phyloP scores from a whole-genome alignment of 64 coral and sea anemone species.

The Stichodactyla helianthus region DNA sequence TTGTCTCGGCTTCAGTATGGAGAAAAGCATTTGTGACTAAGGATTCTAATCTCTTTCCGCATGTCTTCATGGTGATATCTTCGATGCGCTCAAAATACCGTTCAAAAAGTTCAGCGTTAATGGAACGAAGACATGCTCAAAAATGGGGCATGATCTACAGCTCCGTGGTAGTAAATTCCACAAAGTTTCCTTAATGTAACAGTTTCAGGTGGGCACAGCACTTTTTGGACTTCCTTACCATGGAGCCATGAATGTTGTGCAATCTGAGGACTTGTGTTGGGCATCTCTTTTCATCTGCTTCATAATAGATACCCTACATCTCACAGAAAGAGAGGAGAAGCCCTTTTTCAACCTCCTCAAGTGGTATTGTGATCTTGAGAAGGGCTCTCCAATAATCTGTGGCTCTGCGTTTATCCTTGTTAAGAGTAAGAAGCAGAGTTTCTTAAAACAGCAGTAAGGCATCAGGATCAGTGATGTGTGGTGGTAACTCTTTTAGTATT shows the following conservation, averaged over 20 bases:
- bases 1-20: no score
- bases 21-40: no score
- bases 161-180: slow-evolving; percentile 48
- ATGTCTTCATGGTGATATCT: no score
- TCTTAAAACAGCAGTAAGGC: slow-evolving; percentile 25
- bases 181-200: slow-evolving; percentile 49
- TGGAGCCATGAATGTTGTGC: slow-evolving; percentile 59
- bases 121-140: no score
- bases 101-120: no score
- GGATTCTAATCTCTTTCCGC: no score
- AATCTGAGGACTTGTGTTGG: slow-evolving; percentile 17
- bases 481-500: slow-evolving; percentile 19
- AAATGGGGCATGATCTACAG: background rate
- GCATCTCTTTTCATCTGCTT: slow-evolving; percentile 4
- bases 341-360: background rate
- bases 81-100: no score
- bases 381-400: slow-evolving; percentile 18
- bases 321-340: background rate
- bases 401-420: slow-evolving; percentile 27
- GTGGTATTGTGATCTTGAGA: background rate
- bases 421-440: background rate
- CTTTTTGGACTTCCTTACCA: no score
- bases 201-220: no score
- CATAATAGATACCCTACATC: slow-evolving; percentile 27
- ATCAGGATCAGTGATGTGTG: slow-evolving; percentile 7